Evolutionary conservation across 2,888 invertebrate genomes (phyloP).

Genomic region (Aethes cnicana): DNA sequence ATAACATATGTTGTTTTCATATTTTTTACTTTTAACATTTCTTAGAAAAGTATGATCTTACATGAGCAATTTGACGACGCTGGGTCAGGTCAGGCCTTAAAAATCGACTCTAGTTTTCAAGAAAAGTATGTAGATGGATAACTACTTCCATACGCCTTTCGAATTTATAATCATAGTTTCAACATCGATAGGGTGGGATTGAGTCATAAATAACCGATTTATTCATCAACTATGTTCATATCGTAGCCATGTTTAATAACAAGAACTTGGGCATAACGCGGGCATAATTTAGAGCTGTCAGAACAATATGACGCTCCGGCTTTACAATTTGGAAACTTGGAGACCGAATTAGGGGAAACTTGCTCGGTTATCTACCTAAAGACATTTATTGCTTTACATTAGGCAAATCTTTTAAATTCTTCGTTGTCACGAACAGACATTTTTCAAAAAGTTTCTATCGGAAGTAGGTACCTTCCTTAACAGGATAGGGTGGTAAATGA

Average conservation of each 20-base stretch:
- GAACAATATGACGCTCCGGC: slow-evolving; percentile 65
- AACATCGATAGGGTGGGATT: background rate
- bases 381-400: slow-evolving; percentile 43
- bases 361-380: slow-evolving; percentile 48
- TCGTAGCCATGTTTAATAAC: slow-evolving; percentile 40
- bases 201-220: slow-evolving; percentile 22
- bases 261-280: slow-evolving; percentile 52
- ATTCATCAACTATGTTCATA: slow-evolving; percentile 19
- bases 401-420: slow-evolving; percentile 54
- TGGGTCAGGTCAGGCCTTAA: too few species aligned
- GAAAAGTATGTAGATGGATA: too few species aligned
- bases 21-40: too few species aligned
- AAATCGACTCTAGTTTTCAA: too few species aligned
- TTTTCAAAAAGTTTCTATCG: background rate
- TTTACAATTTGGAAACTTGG: slow-evolving; percentile 63
- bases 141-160: background rate
- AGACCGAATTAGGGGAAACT: slow-evolving; percentile 70
- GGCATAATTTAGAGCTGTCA: slow-evolving; percentile 78
- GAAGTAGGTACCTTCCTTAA: too few species aligned
- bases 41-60: too few species aligned
- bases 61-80: too few species aligned
- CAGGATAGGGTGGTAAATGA: too few species aligned
- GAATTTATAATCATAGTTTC: slow-evolving; percentile 3
- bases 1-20: too few species aligned
- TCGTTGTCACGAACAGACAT: slow-evolving; percentile 9